A percentile compares a stretch with the other conserved stretches of the same genome.
Evolutionary conservation across 92 coral and sea anemone genomes (phyloP).

Genomic region (Pocillopora grandis): DNA sequence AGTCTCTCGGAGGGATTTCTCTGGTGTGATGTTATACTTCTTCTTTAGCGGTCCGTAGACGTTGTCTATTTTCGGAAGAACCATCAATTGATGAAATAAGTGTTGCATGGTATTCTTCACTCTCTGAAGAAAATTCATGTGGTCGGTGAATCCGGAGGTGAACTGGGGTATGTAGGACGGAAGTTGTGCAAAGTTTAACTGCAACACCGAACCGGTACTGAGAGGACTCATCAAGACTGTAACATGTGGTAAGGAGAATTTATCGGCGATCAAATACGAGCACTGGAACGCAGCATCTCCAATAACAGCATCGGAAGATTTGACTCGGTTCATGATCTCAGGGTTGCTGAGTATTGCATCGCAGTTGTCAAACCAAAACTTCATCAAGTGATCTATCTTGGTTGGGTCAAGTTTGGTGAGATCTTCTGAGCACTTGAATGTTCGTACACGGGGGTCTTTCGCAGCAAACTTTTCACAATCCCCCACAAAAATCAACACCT

Average conservation of each 20-base stretch:
- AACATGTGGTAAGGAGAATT: constrained; percentile 52
- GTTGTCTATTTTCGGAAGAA: background rate
- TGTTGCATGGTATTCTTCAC: constrained; percentile 21
- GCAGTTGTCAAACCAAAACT: constrained; percentile 24
- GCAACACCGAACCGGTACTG: background rate
- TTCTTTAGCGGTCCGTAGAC: constrained; percentile 33
- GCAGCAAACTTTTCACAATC: background rate
- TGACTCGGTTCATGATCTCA: constrained; percentile 19
- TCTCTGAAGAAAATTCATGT: constrained; percentile 43
- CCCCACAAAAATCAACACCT: constrained; percentile 15
- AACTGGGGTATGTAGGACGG: constrained; percentile 53
- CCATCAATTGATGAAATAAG: background rate
- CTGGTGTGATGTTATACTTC: constrained; percentile 40
- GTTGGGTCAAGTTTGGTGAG: background rate
- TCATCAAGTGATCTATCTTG: background rate
- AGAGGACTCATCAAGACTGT: constrained; percentile 23
- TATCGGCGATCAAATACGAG: constrained; percentile 54
- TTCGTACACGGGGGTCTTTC: constrained; percentile 2
- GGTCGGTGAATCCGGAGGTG: constrained; percentile 17
- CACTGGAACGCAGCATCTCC: constrained; percentile 54
- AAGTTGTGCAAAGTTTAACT: constrained; percentile 23
- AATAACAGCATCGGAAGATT: constrained; percentile 42
- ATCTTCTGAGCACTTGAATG: constrained; percentile 23
- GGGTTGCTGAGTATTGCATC: constrained; percentile 37
- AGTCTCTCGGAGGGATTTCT: constrained; percentile 37